Conservation (phyloP, 2,888 invertebrate genomes). For the Cheilosia urbana region DNA sequence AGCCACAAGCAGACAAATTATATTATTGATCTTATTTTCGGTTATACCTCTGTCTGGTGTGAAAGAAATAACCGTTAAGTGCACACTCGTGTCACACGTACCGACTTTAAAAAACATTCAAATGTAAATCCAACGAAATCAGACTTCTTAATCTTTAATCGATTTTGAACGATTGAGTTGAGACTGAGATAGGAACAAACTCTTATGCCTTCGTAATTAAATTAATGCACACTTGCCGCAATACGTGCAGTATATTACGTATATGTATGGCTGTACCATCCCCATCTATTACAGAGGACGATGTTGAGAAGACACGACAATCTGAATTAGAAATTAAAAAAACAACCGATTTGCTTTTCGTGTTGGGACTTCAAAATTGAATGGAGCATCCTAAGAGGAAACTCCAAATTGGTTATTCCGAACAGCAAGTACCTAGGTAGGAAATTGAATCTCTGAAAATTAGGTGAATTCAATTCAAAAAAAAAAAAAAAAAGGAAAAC, state of each 20-base stretch:
- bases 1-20: not conserved
- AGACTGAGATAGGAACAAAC: slow-evolving; percentile 11
- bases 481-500: too few relatives aligned
- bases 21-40: not conserved
- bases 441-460: slow-evolving; percentile 15
- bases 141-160: slow-evolving; percentile 46
- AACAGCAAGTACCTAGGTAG: slow-evolving; percentile 4
- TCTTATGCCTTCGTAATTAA: slow-evolving; percentile 29
- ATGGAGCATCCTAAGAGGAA: slow-evolving; percentile 5
- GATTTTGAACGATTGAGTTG: slow-evolving; percentile 28
- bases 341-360: slow-evolving; percentile 31
- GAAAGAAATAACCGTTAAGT: slow-evolving; percentile 14
- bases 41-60: not conserved
- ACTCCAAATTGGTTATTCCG: slow-evolving; percentile 20
- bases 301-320: slow-evolving; percentile 10
- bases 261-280: not conserved
- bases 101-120: not conserved
- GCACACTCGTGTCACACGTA: slow-evolving; percentile 26
- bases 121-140: slow-evolving; percentile 23
- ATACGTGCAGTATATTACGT: not conserved
- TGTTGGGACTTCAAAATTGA: slow-evolving; percentile 35
- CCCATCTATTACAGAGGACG: slow-evolving; percentile 14
- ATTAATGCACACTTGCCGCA: slow-evolving; percentile 37
- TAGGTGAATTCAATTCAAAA: too few relatives aligned
- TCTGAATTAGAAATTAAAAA: slow-evolving; percentile 30